Conservation (phyloP, 1,140 invertebrate genomes). For the Forficula auricularia region DNA sequence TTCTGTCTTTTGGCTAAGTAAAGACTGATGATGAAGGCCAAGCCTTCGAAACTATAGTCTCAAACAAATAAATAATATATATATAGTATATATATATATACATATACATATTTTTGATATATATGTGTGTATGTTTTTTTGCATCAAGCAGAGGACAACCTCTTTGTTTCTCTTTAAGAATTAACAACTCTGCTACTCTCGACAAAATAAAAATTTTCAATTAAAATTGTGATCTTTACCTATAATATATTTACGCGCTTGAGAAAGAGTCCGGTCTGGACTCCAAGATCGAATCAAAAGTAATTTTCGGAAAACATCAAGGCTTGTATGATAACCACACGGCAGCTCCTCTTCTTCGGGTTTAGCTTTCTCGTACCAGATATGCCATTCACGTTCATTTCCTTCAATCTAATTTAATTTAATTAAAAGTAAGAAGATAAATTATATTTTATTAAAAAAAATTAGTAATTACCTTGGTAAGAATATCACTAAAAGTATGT, state of each 20-base stretch:
- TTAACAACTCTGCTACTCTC: no score
- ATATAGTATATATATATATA: no score
- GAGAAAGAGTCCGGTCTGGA: conserved; percentile 84
- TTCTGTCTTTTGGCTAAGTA: no score
- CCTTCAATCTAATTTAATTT: conserved; percentile 42
- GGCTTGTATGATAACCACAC: conserved; percentile 69
- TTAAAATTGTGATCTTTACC: conserved; percentile 37
- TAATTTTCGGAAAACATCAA: conserved; percentile 80
- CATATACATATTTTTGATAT: no score
- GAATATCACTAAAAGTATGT: conserved; percentile 58
- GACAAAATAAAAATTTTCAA: no score
- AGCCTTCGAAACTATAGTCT: no score
- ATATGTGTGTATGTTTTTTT: no score
- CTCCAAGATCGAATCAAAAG: conserved; percentile 86
- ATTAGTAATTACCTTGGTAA: conserved; percentile 43
- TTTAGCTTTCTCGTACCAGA: conserved; percentile 88
- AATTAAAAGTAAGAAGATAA: conserved; percentile 10
- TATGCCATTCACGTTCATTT: conserved; percentile 76
- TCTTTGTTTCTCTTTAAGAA: no score
- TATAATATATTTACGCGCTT: conserved; percentile 77
- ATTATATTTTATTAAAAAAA: conserved; percentile 3
- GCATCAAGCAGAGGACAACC: no score
- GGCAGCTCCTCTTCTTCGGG: conserved; percentile 84
- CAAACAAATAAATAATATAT: no score
- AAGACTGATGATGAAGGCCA: no score